Evolutionary conservation across 2,888 invertebrate species (phyloP), one percentile per base, ranked within the genome.

Genomic region (Lamproptera curius): DNA sequence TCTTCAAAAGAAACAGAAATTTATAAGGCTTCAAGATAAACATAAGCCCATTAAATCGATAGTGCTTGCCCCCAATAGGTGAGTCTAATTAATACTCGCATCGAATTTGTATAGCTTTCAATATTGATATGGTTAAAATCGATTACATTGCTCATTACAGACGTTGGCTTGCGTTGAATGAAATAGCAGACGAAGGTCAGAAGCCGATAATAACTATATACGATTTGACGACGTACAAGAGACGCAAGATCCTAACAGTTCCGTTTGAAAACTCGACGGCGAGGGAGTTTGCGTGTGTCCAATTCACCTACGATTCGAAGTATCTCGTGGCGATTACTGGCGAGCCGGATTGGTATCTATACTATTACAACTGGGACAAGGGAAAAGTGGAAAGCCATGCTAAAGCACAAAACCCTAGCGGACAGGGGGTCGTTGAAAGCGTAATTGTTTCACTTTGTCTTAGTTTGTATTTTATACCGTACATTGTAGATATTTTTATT

Each of bases 251-350:
- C 16, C 75, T 94, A 40, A 90, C 91, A 0, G 86, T 93, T 10
- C 93, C 94, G 0, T 89, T 91, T 42, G 83, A 84, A 48, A 90
- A 91, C 38, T 82, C 89, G 0, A 79, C 87, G 2, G 89, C 93
- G 0, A 89, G 80, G 46, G 92, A 92, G 63, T 94, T 93, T 66
- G 91, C 92, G 9, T 91, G 92, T 47, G 80, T 95, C 0, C 90
- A 92, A 17, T 97, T 98, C 64, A 94, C 95, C 0, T 91, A 88
- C 52, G 97, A 97, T 71, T 95, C 93, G 1, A 94, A 94, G 69
- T 92, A 93, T 56, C 72, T 98, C 9, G 91, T 94, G 1, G 91
- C 94, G 0, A 91, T 97, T 20, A 94, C 95, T 0, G 94, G 94
- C 1, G 92, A 93, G 52, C 96, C 97, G 0, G 96, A 96, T 71